These are phyloP conservation scores for Uloborus diversus DNA, from an alignment of 1,140 invertebrate species.

Conservation along the genomic window DNA sequence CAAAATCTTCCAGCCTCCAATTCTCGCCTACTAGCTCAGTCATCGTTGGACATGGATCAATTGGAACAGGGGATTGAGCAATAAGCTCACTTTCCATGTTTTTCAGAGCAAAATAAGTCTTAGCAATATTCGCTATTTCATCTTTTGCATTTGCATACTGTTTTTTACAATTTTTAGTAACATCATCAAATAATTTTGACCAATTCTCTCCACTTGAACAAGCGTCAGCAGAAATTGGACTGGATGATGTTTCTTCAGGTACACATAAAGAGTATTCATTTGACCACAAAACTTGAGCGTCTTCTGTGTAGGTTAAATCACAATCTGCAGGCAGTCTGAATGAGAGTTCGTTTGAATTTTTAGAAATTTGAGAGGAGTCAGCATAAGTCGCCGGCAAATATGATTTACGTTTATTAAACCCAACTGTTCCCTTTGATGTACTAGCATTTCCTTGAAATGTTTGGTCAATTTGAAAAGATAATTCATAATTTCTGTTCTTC, in stretches of 20 bases:
- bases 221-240: not conserved
- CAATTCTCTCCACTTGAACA: not conserved
- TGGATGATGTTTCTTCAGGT: not conserved
- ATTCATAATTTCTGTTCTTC: not conserved
- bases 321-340: not conserved
- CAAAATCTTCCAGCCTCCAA: too few relatives aligned
- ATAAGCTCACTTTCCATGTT: not conserved
- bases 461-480: too few relatives aligned
- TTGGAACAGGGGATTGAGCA: not conserved
- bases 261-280: not conserved
- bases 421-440: constrained; percentile 8
- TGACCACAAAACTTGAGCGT: not conserved
- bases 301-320: not conserved
- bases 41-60: not conserved
- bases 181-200: constrained; percentile 4
- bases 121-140: not conserved
- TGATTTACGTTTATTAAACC: not conserved
- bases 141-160: not conserved
- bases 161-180: not conserved
- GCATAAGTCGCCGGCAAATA: not conserved
- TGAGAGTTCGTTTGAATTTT: not conserved
- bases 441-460: not conserved
- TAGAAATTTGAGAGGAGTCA: not conserved
- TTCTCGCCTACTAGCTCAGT: not conserved
- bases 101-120: not conserved